phyloP scores from a whole-genome alignment of 2,888 invertebrate species.

The Lucinisca nassula region DNA sequence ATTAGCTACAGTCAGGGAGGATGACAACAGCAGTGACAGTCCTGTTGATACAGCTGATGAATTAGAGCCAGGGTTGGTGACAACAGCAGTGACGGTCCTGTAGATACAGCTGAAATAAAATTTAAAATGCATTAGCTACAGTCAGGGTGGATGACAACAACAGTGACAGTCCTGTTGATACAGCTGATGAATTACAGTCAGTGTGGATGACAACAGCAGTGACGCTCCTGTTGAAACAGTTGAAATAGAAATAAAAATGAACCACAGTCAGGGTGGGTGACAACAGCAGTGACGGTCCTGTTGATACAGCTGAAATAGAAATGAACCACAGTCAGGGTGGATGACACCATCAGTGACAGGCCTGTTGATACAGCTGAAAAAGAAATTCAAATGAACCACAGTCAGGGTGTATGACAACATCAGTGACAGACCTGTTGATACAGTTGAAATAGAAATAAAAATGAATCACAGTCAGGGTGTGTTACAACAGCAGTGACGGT shows the following conservation, averaged over 20 bases:
- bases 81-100: constrained; percentile 88
- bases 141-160: constrained; percentile 93
- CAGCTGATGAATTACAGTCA: no score
- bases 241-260: no score
- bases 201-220: no score
- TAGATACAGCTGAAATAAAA: constrained; percentile 86
- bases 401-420: constrained; percentile 93
- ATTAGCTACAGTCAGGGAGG: constrained; percentile 94
- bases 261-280: constrained; percentile 94
- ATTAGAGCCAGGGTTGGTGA: constrained; percentile 95
- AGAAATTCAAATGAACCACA: no score
- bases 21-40: constrained; percentile 90
- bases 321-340: constrained; percentile 93
- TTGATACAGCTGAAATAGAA: constrained; percentile 86
- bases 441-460: constrained; percentile 84
- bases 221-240: no score
- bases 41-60: constrained; percentile 88
- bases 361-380: constrained; percentile 87
- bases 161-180: constrained; percentile 87
- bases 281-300: constrained; percentile 88
- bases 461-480: constrained; percentile 94
- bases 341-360: constrained; percentile 90
- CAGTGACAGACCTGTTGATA: constrained; percentile 87
- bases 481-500: constrained; percentile 90
- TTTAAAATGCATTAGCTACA: no score